Evolutionary conservation across 2,113 vertebrate species (phyloP), one percentile per base, ranked within the genome.

Genomic region (Dasyornis broadbenti): DNA sequence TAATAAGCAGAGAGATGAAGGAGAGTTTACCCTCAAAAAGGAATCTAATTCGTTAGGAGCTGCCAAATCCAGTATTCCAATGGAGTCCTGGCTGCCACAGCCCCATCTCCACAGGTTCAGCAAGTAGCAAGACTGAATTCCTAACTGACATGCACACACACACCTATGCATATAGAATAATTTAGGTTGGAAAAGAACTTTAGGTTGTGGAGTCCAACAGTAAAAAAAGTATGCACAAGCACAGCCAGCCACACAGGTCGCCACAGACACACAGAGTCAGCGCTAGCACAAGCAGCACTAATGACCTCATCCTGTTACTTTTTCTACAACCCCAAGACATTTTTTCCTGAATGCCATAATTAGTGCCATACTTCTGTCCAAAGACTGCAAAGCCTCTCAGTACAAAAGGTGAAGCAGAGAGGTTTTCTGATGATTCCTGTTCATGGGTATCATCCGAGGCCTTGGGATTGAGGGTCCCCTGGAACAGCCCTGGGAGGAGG

Each of bases 101-200:
- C 12, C 11, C 10, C 27, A n/a, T 20, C 2, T 54, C 28, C 81
- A 80, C 17, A 50, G 26, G 39, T 27, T 17, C 37, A 71, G 22
- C 13, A 78, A 50, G 30, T 5, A 82, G 18, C 35, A 68, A 76
- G 42, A 28, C 11, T 44, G n/a, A 78, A 39, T 49, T 78, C 11
- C 31, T 11, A 31, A 18, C 1, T 71, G 31, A 75, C 10, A 33
- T 8, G 21, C 4, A 63, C 4, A 13, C 7, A 59, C 0, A 3
- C 8, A 21, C 21, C 23, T 1, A 4, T 15, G 21, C 12, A 16
- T 15, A 24, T 5, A 28, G 31, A 63, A 28, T 33, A 28, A 71
- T 37, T 63, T 7, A n/a, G 22, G 12, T 13, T 47, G n/a, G 47
- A 42, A 86, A 71, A 61, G 4, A 66, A 15, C n/a, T 72, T 30